A percentile compares a stretch with the other conserved stretches of the same genome.
Evolutionary conservation across 1,140 invertebrate genomes (phyloP).

Genomic region (Acromyrmex echinatior): DNA sequence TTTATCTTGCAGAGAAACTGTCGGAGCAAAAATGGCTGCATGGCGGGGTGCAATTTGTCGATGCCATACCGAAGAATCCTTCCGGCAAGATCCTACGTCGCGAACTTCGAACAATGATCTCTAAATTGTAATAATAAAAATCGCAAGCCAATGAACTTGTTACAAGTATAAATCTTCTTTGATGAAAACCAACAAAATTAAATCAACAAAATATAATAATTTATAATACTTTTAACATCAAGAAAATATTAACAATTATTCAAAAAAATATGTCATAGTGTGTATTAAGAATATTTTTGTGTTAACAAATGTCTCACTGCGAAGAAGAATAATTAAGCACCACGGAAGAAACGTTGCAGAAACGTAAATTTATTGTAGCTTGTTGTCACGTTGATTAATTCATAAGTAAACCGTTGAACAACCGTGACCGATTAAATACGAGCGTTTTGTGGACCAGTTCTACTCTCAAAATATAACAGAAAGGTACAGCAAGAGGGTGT

Average conservation of each 20-base stretch:
- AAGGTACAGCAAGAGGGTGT: not conserved
- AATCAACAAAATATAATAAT: constrained; percentile 20
- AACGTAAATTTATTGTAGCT: constrained; percentile 3
- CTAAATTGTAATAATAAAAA: constrained; percentile 81
- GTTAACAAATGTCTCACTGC: not conserved
- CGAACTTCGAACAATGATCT: constrained; percentile 85
- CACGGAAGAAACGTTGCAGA: not conserved
- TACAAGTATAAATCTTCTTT: not conserved
- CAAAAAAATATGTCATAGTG: not conserved
- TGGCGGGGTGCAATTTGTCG: constrained; percentile 90
- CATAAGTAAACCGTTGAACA: constrained; percentile 30
- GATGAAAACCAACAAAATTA: not conserved
- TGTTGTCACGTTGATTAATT: constrained; percentile 37
- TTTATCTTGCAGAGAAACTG: constrained; percentile 81
- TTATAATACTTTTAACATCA: not conserved
- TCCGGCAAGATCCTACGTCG: constrained; percentile 90
- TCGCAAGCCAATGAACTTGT: not conserved
- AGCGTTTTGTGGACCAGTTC: not conserved
- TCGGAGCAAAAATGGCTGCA: constrained; percentile 88
- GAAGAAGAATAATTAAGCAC: not conserved
- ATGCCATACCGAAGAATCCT: constrained; percentile 90
- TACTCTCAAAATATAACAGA: constrained; percentile 17
- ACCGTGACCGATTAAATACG: constrained; percentile 30
- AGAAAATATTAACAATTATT: not conserved
- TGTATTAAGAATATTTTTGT: not conserved